These are phyloP conservation scores for Tragelaphus oryx DNA, from an alignment of 2,797 vertebrate genomes.

Conservation along the genomic window DNA sequence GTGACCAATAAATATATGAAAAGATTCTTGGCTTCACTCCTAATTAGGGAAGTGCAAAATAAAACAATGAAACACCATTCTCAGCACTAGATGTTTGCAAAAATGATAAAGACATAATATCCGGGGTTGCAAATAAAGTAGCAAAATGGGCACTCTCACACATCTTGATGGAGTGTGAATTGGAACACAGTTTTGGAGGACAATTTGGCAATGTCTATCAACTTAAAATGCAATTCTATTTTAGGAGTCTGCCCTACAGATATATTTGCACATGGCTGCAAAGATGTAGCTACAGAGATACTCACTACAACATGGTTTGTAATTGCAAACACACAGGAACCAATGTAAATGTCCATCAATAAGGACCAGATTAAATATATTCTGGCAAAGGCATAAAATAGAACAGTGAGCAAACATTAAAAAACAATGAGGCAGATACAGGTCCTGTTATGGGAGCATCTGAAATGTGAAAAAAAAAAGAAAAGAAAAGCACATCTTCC, in stretches of 20 bases:
- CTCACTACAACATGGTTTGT: background rate
- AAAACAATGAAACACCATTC: conserved; percentile 11
- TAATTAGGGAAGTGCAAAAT: conserved; percentile 39
- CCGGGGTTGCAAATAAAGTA: conserved; percentile 46
- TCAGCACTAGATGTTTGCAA: background rate
- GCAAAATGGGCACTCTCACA: conserved; percentile 54
- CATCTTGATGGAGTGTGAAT: conserved; percentile 55
- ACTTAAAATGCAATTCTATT: conserved; percentile 69
- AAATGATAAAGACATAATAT: conserved; percentile 56
- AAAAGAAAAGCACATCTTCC: background rate
- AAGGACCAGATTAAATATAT: background rate
- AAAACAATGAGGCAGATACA: background rate
- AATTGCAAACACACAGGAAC: conserved; percentile 17
- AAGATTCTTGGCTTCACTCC: background rate
- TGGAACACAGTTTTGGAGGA: conserved; percentile 57
- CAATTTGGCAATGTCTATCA: conserved; percentile 66
- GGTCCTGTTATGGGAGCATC: background rate
- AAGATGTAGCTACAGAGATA: conserved; percentile 18
- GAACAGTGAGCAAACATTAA: background rate
- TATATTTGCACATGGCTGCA: conserved; percentile 51
- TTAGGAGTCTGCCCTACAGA: conserved; percentile 55
- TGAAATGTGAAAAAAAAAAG: background rate
- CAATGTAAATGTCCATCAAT: conserved; percentile 11
- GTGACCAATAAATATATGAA: background rate
- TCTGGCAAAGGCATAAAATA: background rate